These are phyloP conservation scores for Acleris literana DNA, from an alignment of 2,888 invertebrate species.

Conservation along the genomic window DNA sequence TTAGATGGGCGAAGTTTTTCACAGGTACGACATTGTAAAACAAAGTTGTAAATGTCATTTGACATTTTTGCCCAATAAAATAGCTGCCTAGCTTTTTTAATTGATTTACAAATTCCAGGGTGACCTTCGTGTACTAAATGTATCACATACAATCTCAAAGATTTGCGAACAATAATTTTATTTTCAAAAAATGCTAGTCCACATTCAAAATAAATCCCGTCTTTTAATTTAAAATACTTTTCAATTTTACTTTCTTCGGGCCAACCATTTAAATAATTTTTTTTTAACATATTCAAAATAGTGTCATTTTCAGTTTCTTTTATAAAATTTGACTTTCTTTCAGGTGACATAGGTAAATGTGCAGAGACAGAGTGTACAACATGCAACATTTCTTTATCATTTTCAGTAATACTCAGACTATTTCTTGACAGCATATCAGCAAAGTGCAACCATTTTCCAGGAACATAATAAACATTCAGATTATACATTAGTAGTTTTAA, in stretches of 20 bases:
- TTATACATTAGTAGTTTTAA: slow-evolving; percentile 11
- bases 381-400: slow-evolving; percentile 24
- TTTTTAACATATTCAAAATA: not conserved
- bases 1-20: slow-evolving; percentile 23
- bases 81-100: slow-evolving; percentile 25
- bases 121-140: slow-evolving; percentile 34
- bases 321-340: slow-evolving; percentile 25
- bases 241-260: not conserved
- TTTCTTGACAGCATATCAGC: slow-evolving; percentile 25
- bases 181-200: slow-evolving; percentile 33
- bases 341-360: slow-evolving; percentile 36
- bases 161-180: slow-evolving; percentile 31
- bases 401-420: slow-evolving; percentile 10
- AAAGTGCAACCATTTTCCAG: slow-evolving; percentile 20
- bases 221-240: slow-evolving; percentile 10
- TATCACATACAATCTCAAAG: slow-evolving; percentile 27
- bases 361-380: slow-evolving; percentile 19
- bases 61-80: slow-evolving; percentile 24
- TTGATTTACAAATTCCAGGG: slow-evolving; percentile 25
- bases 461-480: slow-evolving; percentile 18
- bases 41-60: not conserved
- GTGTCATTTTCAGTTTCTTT: slow-evolving; percentile 1
- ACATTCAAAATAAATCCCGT: slow-evolving; percentile 32
- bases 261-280: slow-evolving; percentile 19
- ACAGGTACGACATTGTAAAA: slow-evolving; percentile 14